Evolutionary conservation across 2,888 invertebrate genomes (phyloP).

Genomic region (Parelbella ahira): DNA sequence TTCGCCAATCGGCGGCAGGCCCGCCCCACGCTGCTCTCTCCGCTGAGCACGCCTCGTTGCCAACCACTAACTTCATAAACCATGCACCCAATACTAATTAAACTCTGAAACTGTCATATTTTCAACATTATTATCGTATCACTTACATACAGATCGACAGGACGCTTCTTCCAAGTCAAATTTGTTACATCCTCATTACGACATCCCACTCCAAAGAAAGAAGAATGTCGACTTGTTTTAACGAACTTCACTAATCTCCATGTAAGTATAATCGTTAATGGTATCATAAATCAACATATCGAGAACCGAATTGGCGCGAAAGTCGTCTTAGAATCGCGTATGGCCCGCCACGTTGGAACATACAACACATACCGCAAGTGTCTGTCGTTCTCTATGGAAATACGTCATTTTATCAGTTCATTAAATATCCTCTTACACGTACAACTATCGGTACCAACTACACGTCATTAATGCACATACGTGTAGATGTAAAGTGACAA

Average conservation of each 20-base stretch:
- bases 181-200: neutral
- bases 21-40: slow-evolving; percentile 64
- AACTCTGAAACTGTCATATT: slow-evolving; percentile 28
- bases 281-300: slow-evolving; percentile 6
- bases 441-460: slow-evolving; percentile 26
- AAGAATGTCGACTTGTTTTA: too few species aligned
- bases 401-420: slow-evolving; percentile 30
- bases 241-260: too few species aligned
- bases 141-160: neutral
- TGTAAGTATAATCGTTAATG: too few species aligned
- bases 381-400: slow-evolving; percentile 20
- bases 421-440: slow-evolving; percentile 29
- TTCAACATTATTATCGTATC: slow-evolving; percentile 16
- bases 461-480: slow-evolving; percentile 37
- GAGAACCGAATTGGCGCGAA: slow-evolving; percentile 2
- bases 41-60: slow-evolving; percentile 45
- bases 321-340: neutral
- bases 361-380: slow-evolving; percentile 9
- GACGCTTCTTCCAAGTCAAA: neutral
- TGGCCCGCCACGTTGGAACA: neutral
- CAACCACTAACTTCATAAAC: slow-evolving; percentile 37
- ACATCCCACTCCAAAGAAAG: neutral
- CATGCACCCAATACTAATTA: slow-evolving; percentile 33
- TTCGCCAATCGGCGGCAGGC: slow-evolving; percentile 72
- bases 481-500: slow-evolving; percentile 35